Percentiles rank a stretch among this genome's conserved stretches.
Evolutionary conservation across 1,140 invertebrate genomes (phyloP).

Genomic region (Drosophila elegans): DNA sequence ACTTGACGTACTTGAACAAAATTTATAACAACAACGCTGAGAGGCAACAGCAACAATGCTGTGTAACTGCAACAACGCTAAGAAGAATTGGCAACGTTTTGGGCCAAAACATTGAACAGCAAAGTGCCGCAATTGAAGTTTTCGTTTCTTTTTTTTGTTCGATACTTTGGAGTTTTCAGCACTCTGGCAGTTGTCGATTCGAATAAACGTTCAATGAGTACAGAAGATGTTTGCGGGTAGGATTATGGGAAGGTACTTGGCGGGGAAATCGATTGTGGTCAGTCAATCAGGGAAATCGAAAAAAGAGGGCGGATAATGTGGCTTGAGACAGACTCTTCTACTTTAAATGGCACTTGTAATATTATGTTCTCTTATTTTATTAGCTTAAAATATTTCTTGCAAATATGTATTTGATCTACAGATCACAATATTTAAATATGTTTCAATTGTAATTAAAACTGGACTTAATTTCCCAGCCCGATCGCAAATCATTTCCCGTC

Average conservation of each 20-base stretch:
- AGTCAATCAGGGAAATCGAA: conserved; percentile 2
- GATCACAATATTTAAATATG: too few species aligned
- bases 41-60: conserved; percentile 32
- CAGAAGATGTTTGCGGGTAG: conserved; percentile 17
- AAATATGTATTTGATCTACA: too few species aligned
- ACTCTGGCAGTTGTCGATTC: conserved; percentile 42
- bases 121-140: conserved; percentile 61
- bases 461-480: conserved; percentile 1
- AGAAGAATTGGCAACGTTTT: conserved; percentile 73
- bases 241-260: background rate
- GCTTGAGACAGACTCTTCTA: background rate
- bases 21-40: conserved; percentile 66
- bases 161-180: conserved; percentile 36
- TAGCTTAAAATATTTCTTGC: too few species aligned
- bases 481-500: conserved; percentile 4
- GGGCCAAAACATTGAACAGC: conserved; percentile 53
- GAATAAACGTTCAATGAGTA: conserved; percentile 46
- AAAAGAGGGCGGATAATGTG: background rate
- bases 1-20: conserved; percentile 83
- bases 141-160: conserved; percentile 17
- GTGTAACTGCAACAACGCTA: conserved; percentile 5
- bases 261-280: conserved; percentile 20
- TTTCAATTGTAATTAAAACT: conserved; percentile 17
- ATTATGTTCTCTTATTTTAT: background rate
- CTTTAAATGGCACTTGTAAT: background rate